Percentiles rank a stretch among this genome's conserved stretches.
Evolutionary conservation across 2,888 invertebrate species (phyloP).

Genomic region (Trichopoda pennipes): DNA sequence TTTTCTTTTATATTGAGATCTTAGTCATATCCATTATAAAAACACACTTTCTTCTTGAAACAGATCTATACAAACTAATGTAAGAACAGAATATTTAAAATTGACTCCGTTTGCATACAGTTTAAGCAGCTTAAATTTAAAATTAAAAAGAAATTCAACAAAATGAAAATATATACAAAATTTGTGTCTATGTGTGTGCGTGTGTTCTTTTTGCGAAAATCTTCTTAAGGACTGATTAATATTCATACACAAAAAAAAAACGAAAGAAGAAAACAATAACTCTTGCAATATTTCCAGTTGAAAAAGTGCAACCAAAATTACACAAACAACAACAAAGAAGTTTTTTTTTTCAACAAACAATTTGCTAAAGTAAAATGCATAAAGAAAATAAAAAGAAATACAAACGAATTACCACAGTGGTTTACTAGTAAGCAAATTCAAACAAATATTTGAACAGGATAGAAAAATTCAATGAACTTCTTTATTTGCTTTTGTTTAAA

Average conservation of each 20-base stretch:
- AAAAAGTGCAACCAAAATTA: slow-evolving; percentile 41
- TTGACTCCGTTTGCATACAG: slow-evolving; percentile 22
- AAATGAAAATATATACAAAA: neutral
- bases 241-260: slow-evolving; percentile 36
- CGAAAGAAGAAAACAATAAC: too few species aligned
- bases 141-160: slow-evolving; percentile 1
- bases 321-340: slow-evolving; percentile 21
- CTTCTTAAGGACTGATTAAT: slow-evolving; percentile 60
- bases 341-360: slow-evolving; percentile 22
- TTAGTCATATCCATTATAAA: slow-evolving; percentile 21
- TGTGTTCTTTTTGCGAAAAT: slow-evolving; percentile 30
- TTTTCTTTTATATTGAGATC: slow-evolving; percentile 40
- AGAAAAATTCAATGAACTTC: too few species aligned
- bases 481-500: too few species aligned
- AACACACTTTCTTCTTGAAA: slow-evolving; percentile 24
- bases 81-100: neutral
- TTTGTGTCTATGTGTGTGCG: slow-evolving; percentile 8
- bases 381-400: slow-evolving; percentile 40
- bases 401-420: slow-evolving; percentile 14
- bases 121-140: slow-evolving; percentile 58
- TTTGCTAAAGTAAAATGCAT: slow-evolving; percentile 39
- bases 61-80: slow-evolving; percentile 24
- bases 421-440: neutral
- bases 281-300: slow-evolving; percentile 48
- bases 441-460: too few species aligned